These are phyloP conservation scores for Sphaeramia orbicularis DNA, from an alignment of 2,797 vertebrate genomes.

Conservation along the genomic window DNA sequence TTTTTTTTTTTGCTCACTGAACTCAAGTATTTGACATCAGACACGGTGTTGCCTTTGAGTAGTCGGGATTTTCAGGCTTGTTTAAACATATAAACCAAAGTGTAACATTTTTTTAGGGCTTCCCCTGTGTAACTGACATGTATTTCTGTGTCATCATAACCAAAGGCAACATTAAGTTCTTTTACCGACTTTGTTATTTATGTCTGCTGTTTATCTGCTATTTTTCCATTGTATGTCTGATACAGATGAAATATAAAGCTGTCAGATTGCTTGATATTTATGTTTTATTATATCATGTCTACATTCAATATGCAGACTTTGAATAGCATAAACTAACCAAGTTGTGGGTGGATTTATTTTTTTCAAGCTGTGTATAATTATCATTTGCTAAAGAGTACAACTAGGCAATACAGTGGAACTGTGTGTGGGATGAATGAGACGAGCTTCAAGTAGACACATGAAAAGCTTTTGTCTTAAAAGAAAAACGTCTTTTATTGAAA, in stretches of 20 bases:
- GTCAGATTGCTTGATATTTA: constrained; percentile 16
- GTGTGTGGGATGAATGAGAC: constrained; percentile 30
- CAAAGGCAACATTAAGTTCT: constrained; percentile 45
- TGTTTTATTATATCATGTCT: constrained; percentile 30
- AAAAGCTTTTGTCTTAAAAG: constrained; percentile 42
- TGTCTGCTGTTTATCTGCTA: constrained; percentile 3
- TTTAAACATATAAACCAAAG: constrained; percentile 67
- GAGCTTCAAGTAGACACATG: constrained; percentile 32
- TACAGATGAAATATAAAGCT: constrained; percentile 32
- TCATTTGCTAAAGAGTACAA: constrained; percentile 38
- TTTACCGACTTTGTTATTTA: constrained; percentile 26
- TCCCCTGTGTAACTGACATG: constrained; percentile 36
- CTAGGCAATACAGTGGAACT: constrained; percentile 34
- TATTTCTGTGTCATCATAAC: constrained; percentile 43
- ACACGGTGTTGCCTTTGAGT: constrained; percentile 7
- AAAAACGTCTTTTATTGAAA: constrained; percentile 34
- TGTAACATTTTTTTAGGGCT: constrained; percentile 28
- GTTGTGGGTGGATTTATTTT: constrained; percentile 20
- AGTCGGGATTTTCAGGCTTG: constrained; percentile 31
- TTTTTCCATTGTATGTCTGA: constrained; percentile 26
- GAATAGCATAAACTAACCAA: constrained; percentile 23
- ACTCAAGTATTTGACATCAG: constrained; percentile 8
- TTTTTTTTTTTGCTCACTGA: neutral
- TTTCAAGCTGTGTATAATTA: constrained; percentile 21
- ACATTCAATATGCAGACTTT: constrained; percentile 33